phyloP scores from a whole-genome alignment of 1,140 invertebrate genomes.

The Venturia canescens region DNA sequence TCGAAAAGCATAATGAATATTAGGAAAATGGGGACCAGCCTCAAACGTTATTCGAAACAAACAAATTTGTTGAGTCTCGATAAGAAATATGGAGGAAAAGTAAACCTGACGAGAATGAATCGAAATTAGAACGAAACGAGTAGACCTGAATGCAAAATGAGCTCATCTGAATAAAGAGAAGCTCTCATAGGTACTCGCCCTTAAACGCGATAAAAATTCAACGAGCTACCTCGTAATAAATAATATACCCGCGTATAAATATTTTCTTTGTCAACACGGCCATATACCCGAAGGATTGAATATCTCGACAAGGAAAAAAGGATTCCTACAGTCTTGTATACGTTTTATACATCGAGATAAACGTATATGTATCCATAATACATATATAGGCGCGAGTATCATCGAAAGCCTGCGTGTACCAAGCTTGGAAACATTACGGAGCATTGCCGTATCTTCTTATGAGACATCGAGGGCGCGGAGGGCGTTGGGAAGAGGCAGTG shows the following conservation, averaged over 20 bases:
- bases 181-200: no score
- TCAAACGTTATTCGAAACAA: no score
- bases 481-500: not conserved
- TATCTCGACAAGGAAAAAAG: not conserved
- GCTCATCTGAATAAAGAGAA: no score
- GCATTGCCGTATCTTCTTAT: constrained; percentile 27
- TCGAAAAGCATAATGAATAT: no score
- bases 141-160: not conserved
- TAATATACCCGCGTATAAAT: not conserved
- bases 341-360: not conserved
- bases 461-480: constrained; percentile 7
- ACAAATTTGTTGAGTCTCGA: no score
- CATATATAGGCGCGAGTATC: not conserved
- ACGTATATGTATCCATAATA: not conserved
- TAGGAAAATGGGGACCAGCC: no score
- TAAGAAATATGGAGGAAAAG: no score
- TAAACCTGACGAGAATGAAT: no score
- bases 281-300: not conserved
- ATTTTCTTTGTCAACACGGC: constrained; percentile 1
- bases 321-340: not conserved
- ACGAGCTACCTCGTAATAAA: not conserved
- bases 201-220: constrained; percentile 4
- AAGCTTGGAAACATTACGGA: constrained; percentile 5
- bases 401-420: constrained; percentile 1
- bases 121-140: not conserved